These are phyloP conservation scores for Glaucopsyche alexis DNA, from an alignment of 2,888 invertebrate species.

Conservation along the genomic window DNA sequence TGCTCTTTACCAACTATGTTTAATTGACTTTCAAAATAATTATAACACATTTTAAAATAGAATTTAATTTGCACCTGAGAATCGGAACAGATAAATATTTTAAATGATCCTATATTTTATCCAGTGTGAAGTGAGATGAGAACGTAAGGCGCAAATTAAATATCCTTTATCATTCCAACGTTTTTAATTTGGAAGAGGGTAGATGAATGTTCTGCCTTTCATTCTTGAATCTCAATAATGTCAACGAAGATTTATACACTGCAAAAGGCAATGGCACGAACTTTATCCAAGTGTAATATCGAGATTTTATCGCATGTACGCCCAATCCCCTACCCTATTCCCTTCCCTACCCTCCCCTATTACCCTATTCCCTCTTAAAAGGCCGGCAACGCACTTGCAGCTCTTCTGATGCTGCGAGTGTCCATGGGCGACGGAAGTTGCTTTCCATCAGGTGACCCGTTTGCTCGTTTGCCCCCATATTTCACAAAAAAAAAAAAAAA, in stretches of 20 bases:
- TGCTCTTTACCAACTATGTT: neutral
- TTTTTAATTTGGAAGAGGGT: conserved; percentile 20
- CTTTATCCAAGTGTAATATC: neutral
- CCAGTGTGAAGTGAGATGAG: conserved; percentile 1
- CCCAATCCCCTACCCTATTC: too few species aligned
- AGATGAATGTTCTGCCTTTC: conserved; percentile 23
- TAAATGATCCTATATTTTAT: conserved; percentile 20
- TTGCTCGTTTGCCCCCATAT: too few species aligned
- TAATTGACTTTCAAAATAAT: neutral
- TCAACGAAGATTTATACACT: conserved; percentile 18
- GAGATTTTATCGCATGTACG: neutral
- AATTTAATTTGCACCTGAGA: neutral
- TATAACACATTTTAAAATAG: too few species aligned
- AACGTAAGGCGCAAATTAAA: conserved; percentile 13
- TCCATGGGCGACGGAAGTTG: too few species aligned
- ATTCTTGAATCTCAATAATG: conserved; percentile 1
- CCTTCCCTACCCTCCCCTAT: too few species aligned
- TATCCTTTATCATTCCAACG: conserved; percentile 24
- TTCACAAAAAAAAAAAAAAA: too few species aligned
- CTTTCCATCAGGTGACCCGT: too few species aligned
- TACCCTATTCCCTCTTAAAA: too few species aligned
- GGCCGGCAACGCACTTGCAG: too few species aligned
- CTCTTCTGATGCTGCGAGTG: too few species aligned
- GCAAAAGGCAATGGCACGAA: neutral
- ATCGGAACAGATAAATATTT: conserved; percentile 5